Conservation (phyloP, 2,113 vertebrate genomes). For the Spea multiplicata region DNA sequence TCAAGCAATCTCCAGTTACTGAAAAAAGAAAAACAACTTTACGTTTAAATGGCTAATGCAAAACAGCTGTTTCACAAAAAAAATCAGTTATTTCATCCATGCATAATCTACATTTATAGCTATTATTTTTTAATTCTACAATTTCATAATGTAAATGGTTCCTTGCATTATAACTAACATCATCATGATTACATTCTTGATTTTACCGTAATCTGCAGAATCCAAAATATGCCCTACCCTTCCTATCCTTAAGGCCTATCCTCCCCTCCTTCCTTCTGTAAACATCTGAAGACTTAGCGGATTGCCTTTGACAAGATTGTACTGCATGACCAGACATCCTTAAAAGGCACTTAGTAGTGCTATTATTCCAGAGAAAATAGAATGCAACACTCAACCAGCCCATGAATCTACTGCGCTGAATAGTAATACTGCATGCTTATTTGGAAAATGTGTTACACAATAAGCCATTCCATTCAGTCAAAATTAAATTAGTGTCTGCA, state of each 20-base stretch:
- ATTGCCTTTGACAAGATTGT: conserved; percentile 40
- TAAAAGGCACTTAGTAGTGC: conserved; percentile 26
- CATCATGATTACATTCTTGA: not conserved
- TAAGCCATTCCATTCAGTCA: conserved; percentile 36
- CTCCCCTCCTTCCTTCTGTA: conserved; percentile 9
- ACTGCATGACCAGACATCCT: conserved; percentile 35
- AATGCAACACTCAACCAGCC: conserved; percentile 37
- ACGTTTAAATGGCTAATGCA: too few relatives aligned
- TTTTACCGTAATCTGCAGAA: not conserved
- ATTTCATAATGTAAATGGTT: not conserved
- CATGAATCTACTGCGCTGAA: conserved; percentile 26
- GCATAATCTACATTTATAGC: too few relatives aligned
- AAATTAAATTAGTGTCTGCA: conserved; percentile 28
- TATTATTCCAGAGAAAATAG: conserved; percentile 46
- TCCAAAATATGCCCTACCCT: not conserved
- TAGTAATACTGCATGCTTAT: conserved; percentile 18
- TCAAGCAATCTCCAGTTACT: too few relatives aligned
- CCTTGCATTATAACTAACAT: not conserved
- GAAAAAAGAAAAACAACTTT: too few relatives aligned
- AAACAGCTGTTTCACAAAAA: too few relatives aligned
- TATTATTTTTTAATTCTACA: too few relatives aligned
- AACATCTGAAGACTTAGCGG: conserved; percentile 29
- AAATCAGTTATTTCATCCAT: too few relatives aligned
- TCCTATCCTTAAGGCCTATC: conserved; percentile 19
- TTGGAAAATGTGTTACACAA: conserved; percentile 44